These are phyloP conservation scores for Phalacrocorax brasilianus DNA, from an alignment of 2,113 vertebrate species.

Conservation along the genomic window DNA sequence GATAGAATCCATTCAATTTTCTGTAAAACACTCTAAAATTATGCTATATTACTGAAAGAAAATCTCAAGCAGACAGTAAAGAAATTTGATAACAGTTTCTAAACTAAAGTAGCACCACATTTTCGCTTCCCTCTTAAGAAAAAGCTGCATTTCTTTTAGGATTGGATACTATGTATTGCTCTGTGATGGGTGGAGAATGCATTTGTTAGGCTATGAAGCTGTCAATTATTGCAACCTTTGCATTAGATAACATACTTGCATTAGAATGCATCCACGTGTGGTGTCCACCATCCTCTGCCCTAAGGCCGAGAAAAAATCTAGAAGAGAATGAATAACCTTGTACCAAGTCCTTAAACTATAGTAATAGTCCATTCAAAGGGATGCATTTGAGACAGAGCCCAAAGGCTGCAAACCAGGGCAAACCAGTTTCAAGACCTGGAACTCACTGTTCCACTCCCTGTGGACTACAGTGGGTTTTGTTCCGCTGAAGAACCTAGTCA, in stretches of 20 bases:
- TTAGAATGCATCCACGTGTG: neutral
- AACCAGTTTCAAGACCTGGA: neutral
- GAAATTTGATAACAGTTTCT: neutral
- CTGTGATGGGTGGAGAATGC: neutral
- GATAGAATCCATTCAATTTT: neutral
- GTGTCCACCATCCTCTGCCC: neutral
- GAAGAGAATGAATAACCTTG: neutral
- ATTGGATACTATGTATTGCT: rapidly evolving
- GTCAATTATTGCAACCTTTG: neutral
- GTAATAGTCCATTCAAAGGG: neutral
- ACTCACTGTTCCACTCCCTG: neutral
- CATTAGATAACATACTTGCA: neutral
- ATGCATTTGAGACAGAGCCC: neutral
- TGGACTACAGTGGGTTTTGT: neutral
- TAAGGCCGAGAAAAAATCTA: neutral
- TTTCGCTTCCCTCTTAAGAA: neutral
- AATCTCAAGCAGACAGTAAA: neutral
- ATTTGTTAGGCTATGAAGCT: neutral
- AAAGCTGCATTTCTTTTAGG: neutral
- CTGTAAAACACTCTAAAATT: neutral
- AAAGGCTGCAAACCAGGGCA: neutral
- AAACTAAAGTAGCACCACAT: neutral
- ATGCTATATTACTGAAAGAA: neutral
- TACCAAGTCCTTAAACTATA: neutral
- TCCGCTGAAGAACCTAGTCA: neutral